Evolutionary conservation across 2,797 vertebrate species (phyloP).

Genomic region (Rhynchotus rufescens): DNA sequence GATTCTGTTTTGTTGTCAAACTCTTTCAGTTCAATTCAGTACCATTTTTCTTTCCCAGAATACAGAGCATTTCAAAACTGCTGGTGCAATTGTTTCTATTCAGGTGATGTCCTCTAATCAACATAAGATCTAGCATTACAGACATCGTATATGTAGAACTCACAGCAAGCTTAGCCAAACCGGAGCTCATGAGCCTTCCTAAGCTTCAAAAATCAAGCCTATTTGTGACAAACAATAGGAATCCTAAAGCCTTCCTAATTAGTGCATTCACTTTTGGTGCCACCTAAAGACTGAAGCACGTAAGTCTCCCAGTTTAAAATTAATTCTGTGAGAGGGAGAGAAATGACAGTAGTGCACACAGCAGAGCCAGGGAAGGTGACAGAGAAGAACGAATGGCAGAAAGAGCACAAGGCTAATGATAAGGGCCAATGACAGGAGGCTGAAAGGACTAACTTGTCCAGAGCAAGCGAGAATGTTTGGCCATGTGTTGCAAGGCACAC

Average conservation of each 20-base stretch:
- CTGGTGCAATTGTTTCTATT: conserved; percentile 23
- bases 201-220: background rate
- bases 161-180: background rate
- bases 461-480: too few relatives aligned
- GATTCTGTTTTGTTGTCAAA: conserved; percentile 11
- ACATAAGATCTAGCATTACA: background rate
- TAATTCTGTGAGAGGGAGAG: background rate
- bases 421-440: background rate
- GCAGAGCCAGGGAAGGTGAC: background rate
- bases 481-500: rapidly evolving
- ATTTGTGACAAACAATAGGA: background rate
- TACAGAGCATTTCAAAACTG: background rate
- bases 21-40: background rate
- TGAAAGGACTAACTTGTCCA: background rate
- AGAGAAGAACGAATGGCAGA: background rate
- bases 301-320: conserved; percentile 32
- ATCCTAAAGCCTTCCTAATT: conserved; percentile 35
- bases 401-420: background rate
- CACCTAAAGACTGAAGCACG: conserved; percentile 65
- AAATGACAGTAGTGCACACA: background rate
- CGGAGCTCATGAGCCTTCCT: background rate
- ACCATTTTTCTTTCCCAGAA: background rate
- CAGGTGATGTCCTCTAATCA: conserved; percentile 11
- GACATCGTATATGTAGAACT: background rate
- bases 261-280: conserved; percentile 66